A percentile compares a stretch with the other conserved stretches of the same genome.
Evolutionary conservation across 2,113 vertebrate species (phyloP).

Genomic region (Eclectus roratus): DNA sequence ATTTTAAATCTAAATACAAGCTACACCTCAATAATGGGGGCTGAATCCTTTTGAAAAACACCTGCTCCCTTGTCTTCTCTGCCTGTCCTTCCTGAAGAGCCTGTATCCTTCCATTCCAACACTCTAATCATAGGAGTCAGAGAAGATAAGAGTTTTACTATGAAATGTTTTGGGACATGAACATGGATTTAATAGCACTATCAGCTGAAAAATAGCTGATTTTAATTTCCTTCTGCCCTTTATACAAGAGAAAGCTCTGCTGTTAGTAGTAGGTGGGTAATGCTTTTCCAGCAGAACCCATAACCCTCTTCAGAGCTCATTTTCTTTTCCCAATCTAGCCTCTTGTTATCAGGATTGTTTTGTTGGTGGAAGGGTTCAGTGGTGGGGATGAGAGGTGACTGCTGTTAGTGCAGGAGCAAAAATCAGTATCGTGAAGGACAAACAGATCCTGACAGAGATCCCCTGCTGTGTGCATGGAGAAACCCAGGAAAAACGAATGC

Average conservation of each 20-base stretch:
- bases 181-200: background rate
- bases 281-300: background rate
- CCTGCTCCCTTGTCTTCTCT: accelerated
- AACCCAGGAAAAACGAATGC: background rate
- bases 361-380: background rate
- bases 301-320: background rate
- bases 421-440: background rate
- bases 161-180: background rate
- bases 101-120: background rate
- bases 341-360: background rate
- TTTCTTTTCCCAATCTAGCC: background rate
- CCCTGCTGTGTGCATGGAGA: background rate
- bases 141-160: background rate
- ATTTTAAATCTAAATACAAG: background rate
- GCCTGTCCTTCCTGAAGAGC: background rate
- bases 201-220: background rate
- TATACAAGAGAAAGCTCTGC: background rate
- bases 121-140: background rate
- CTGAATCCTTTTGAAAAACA: background rate
- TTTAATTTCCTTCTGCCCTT: background rate
- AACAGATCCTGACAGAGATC: background rate
- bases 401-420: background rate
- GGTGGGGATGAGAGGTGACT: background rate
- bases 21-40: background rate
- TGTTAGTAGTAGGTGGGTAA: background rate